Evolutionary conservation across 1,140 invertebrate species (phyloP).

Genomic region (Tetraneura akinire): DNA sequence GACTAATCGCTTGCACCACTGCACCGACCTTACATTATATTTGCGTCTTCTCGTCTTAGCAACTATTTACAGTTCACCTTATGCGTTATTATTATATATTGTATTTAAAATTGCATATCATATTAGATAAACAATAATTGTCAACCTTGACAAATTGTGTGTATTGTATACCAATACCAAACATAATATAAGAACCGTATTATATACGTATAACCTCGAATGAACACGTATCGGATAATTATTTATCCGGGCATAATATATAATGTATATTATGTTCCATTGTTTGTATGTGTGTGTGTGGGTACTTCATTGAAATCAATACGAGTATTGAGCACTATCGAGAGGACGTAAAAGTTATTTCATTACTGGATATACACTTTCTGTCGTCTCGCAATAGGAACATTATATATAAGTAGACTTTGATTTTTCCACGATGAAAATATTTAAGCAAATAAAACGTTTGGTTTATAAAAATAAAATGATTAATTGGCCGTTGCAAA

Average conservation of each 20-base stretch:
- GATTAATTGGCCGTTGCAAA: too few relatives aligned
- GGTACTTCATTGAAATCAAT: not conserved
- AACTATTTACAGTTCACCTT: not conserved
- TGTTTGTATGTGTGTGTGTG: too few relatives aligned
- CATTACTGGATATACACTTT: not conserved
- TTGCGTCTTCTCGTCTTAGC: too few relatives aligned
- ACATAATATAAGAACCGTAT: not conserved
- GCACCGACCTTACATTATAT: too few relatives aligned
- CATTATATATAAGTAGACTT: not conserved
- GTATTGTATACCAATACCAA: conserved; percentile 25
- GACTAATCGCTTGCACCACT: not conserved
- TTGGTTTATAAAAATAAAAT: too few relatives aligned
- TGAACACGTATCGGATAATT: conserved; percentile 2
- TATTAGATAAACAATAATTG: conserved; percentile 8
- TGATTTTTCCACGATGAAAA: too few relatives aligned
- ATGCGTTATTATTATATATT: not conserved
- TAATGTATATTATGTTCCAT: not conserved
- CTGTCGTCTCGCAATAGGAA: not conserved
- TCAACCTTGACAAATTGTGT: not conserved
- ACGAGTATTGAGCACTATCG: not conserved
- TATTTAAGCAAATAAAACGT: too few relatives aligned
- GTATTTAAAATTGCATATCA: not conserved
- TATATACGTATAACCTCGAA: conserved; percentile 30
- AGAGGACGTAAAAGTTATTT: not conserved
- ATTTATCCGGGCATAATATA: not conserved